A percentile compares a stretch with the other conserved stretches of the same genome.
Evolutionary conservation across 2,113 vertebrate genomes (phyloP).

Genomic region (Macroglossus sobrinus): DNA sequence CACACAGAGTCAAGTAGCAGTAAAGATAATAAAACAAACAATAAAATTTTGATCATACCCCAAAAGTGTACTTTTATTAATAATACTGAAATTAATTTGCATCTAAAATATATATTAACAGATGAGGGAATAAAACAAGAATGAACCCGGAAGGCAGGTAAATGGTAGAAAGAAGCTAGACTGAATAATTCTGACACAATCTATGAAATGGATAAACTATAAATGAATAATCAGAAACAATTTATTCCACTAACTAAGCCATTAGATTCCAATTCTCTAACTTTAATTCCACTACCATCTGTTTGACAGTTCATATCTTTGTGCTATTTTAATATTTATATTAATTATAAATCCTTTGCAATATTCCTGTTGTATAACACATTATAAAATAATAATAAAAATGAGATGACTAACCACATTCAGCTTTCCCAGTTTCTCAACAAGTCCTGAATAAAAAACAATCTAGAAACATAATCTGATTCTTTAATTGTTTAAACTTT

Average conservation of each 20-base stretch:
- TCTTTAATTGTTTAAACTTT: neutral
- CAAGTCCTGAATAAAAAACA: neutral
- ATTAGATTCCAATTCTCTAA: neutral
- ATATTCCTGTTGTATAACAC: neutral
- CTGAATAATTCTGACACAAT: neutral
- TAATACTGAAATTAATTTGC: neutral
- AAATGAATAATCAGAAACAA: neutral
- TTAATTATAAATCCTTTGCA: neutral
- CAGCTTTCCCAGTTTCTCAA: neutral
- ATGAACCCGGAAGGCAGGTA: neutral
- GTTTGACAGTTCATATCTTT: neutral
- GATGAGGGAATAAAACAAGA: neutral
- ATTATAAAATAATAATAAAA: neutral
- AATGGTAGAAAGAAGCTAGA: neutral
- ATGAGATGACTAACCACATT: neutral
- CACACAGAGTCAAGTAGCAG: neutral
- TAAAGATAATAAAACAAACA: neutral
- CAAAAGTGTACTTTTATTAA: neutral
- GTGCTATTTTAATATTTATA: conserved; percentile 23
- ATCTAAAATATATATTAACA: neutral
- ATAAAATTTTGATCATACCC: neutral
- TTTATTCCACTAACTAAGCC: neutral
- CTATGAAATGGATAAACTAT: neutral
- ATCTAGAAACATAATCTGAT: neutral
- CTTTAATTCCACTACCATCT: neutral